Evolutionary conservation across 2,797 vertebrate genomes (phyloP), one percentile per base, ranked within the genome.

Genomic region (Acrossocheilus wenchowensis): DNA sequence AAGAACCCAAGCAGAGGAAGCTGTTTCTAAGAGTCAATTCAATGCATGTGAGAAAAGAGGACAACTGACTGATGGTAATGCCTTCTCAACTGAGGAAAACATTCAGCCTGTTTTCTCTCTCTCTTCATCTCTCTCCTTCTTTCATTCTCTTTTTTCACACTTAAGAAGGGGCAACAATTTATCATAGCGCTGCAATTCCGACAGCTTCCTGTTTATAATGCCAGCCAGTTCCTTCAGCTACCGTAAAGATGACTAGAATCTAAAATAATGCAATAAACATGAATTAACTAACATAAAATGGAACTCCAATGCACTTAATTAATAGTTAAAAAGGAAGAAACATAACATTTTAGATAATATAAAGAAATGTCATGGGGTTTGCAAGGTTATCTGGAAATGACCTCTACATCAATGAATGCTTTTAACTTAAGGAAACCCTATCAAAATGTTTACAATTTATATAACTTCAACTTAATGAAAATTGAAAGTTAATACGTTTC

Each of bases 11-110:
- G 30, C 34, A 84, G 15, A 84, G 21, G 30, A 84, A 77, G 15
- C 48, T 8, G n/a, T 57, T 84, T 78, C 39, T 43, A 43, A 64
- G 15, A 78, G 57, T 75, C 3, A 2, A 78, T 77, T 68, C 34
- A 90, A 86, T 86, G 64, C 87, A 84, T 86, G 71, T 85, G 34
- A 75, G 77, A 77, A 36, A 69, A 72, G 64, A 75, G 39, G 6
- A 83, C 39, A 74, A 79, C 30, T 81, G 84, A 86, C 66, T 81
- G 68, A 86, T 86, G 68, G 68, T 62, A 77, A 84, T 78, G 48
- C 74, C 11, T 69, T 85, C 77, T 62, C 66, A 79, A 60, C 66
- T 48, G 30, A 86, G 78, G 71, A 81, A 80, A 57, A 71, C 84
- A 60, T 72, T 79, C 50, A 57, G 39, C 52, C 72, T 88, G 73